A percentile compares a stretch with the other conserved stretches of the same genome.
Conservation (phyloP, 2,888 invertebrate species). For the Nephrocerus scutellatus region DNA sequence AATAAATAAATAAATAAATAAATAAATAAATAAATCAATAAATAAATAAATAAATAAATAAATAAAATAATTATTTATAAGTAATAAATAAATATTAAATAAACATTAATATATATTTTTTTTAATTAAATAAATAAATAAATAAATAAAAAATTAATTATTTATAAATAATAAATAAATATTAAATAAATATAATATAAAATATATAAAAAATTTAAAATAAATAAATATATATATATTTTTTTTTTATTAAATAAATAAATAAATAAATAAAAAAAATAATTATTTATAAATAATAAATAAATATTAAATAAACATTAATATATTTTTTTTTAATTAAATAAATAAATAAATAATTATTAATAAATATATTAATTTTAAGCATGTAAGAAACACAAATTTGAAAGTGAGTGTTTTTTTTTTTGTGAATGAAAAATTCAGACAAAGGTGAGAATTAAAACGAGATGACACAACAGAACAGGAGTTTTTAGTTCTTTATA, state of each 20-base stretch:
- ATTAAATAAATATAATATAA: not conserved
- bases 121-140: slow-evolving; percentile 5
- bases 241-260: slow-evolving; percentile 3
- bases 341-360: not conserved
- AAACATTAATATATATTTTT: not conserved
- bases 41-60: slow-evolving; percentile 4
- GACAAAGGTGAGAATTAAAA: too few relatives aligned
- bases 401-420: too few relatives aligned
- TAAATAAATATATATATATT: slow-evolving; percentile 5
- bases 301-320: too few relatives aligned
- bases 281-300: too few relatives aligned
- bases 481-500: not conserved
- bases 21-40: too few relatives aligned
- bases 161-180: slow-evolving; percentile 7
- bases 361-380: too few relatives aligned
- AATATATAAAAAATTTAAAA: slow-evolving; percentile 1
- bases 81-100: slow-evolving; percentile 4
- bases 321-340: not conserved
- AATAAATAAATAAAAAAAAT: too few relatives aligned
- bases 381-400: too few relatives aligned
- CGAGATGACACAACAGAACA: too few relatives aligned
- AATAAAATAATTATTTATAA: not conserved
- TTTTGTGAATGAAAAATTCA: too few relatives aligned
- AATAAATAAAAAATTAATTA: slow-evolving; percentile 20
- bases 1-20: too few relatives aligned